Percentiles rank a stretch among this genome's conserved stretches.
Conservation (phyloP, 2,113 vertebrate genomes). For the Mirounga angustirostris region DNA sequence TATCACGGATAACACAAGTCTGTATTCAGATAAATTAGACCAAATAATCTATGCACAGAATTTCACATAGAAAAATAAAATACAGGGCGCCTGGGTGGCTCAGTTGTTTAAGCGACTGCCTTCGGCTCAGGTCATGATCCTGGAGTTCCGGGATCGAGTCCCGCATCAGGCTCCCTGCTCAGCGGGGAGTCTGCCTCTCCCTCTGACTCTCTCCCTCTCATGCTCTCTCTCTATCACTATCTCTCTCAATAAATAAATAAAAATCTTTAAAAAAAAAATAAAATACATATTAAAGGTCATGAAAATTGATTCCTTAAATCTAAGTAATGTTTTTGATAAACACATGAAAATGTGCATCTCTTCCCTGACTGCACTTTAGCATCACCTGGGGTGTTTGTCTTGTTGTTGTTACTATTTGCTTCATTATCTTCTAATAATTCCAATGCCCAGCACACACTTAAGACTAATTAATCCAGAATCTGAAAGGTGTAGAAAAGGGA, state of each 20-base stretch:
- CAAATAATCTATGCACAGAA: neutral
- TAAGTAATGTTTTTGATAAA: conserved; percentile 32
- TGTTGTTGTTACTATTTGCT: neutral
- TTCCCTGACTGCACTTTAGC: neutral
- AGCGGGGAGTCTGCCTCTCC: too few species aligned
- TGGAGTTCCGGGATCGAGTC: too few species aligned
- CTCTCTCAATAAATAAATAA: too few species aligned
- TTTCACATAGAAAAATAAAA: neutral
- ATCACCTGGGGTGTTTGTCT: neutral
- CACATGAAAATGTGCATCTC: neutral
- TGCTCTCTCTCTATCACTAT: too few species aligned
- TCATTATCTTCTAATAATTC: neutral
- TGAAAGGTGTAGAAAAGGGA: neutral
- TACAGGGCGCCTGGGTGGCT: neutral
- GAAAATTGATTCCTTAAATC: neutral
- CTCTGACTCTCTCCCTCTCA: too few species aligned
- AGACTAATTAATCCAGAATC: conserved; percentile 23
- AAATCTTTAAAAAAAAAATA: neutral
- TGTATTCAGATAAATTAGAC: neutral
- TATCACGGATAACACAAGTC: neutral
- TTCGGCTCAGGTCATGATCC: too few species aligned
- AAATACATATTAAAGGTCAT: neutral
- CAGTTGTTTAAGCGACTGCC: too few species aligned
- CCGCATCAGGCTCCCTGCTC: too few species aligned
- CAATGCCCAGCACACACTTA: neutral